A percentile compares a stretch with the other conserved stretches of the same genome.
phyloP scores from a whole-genome alignment of 2,888 invertebrate genomes.

The Strigamia transsilvanica region DNA sequence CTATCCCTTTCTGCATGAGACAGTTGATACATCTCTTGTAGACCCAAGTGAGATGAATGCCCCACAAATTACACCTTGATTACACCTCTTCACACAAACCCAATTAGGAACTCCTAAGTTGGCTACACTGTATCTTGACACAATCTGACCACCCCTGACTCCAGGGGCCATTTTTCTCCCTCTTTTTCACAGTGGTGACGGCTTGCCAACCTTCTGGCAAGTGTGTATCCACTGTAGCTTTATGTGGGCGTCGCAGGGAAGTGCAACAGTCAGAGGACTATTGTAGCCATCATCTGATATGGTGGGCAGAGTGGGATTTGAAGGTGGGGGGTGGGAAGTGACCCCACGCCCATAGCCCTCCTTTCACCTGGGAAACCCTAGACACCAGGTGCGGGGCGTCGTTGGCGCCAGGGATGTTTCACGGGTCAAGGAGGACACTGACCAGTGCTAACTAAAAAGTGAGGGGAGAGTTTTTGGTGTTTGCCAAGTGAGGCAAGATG shows the following conservation, averaged over 20 bases:
- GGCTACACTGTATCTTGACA: conserved; percentile 16
- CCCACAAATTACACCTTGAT: not conserved
- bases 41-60: conserved; percentile 25
- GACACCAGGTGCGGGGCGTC: not conserved
- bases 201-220: conserved; percentile 24
- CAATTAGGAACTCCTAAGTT: not conserved
- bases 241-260: not conserved
- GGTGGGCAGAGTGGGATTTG: conserved; percentile 6
- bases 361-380: not conserved
- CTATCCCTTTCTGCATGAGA: conserved; percentile 14
- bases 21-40: conserved; percentile 31
- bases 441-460: conserved; percentile 11
- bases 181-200: not conserved
- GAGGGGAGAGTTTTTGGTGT: not conserved
- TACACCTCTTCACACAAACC: conserved; percentile 1
- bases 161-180: not conserved
- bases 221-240: conserved; percentile 11
- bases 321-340: not conserved
- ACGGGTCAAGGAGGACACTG: conserved; percentile 33
- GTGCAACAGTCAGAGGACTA: conserved; percentile 13
- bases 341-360: not conserved
- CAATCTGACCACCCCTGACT: not conserved
- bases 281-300: conserved; percentile 23
- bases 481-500: not conserved
- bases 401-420: conserved; percentile 34